These are phyloP conservation scores for Xylocampa areola DNA, from an alignment of 2,888 invertebrate species.

Conservation along the genomic window DNA sequence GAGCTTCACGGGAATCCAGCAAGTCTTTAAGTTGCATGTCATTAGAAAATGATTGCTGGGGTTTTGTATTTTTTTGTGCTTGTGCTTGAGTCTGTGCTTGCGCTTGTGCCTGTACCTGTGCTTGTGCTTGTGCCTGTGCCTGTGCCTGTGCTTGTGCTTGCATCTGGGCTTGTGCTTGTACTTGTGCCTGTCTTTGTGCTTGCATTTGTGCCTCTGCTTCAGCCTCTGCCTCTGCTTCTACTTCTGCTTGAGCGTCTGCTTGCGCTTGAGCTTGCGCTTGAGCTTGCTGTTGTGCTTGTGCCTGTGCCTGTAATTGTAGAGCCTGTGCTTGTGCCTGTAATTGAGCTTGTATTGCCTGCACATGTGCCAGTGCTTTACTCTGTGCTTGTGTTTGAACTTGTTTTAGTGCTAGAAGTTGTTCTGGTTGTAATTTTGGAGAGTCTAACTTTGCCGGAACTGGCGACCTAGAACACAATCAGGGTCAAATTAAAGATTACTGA, in stretches of 20 bases:
- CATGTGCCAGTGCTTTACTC: too few species aligned
- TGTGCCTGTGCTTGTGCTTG: not conserved
- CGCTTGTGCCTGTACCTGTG: not conserved
- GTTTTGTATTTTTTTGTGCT: not conserved
- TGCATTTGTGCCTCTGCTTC: too few species aligned
- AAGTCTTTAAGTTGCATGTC: not conserved
- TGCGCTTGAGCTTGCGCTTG: not conserved
- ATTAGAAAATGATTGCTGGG: too few species aligned
- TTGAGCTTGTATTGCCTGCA: not conserved
- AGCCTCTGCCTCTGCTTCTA: not conserved
- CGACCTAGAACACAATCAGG: not conserved
- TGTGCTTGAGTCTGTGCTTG: not conserved
- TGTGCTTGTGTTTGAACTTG: not conserved
- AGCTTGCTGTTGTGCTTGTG: not conserved
- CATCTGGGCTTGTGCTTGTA: slow-evolving; percentile 41
- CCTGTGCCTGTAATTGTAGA: not conserved
- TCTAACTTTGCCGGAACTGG: not conserved
- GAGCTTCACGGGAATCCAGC: slow-evolving; percentile 52
- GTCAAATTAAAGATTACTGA: too few species aligned
- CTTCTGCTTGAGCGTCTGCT: not conserved
- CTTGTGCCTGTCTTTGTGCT: not conserved
- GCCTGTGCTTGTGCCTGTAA: too few species aligned
- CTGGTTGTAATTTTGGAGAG: not conserved
- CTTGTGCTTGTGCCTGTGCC: not conserved
- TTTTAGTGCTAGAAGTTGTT: too few species aligned